These are phyloP conservation scores for Ibidorhyncha struthersii DNA, from an alignment of 2,113 vertebrate genomes.

Conservation along the genomic window DNA sequence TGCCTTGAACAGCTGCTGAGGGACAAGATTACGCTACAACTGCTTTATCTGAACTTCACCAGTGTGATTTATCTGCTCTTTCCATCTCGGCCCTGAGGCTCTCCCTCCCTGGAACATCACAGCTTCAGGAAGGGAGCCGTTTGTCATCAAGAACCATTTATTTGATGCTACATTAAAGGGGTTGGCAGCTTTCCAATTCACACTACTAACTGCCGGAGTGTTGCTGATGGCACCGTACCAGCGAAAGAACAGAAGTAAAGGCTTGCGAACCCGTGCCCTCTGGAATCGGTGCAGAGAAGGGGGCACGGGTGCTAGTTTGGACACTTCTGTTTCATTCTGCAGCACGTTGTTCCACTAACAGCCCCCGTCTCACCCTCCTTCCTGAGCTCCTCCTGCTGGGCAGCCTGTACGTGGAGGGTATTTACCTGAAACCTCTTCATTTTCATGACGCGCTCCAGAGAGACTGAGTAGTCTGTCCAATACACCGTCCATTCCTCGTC, in stretches of 20 bases:
- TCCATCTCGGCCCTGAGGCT: neutral
- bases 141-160: neutral
- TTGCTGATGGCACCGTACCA: neutral
- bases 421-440: slow-evolving; percentile 83
- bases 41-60: neutral
- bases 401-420: neutral
- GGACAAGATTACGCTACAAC: neutral
- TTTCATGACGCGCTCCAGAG: slow-evolving; percentile 75
- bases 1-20: neutral
- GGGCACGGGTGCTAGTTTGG: neutral
- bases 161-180: neutral
- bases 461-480: slow-evolving; percentile 76
- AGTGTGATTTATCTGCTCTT: neutral
- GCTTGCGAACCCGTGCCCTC: neutral
- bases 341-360: neutral
- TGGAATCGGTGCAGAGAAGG: neutral
- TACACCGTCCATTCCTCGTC: slow-evolving; percentile 75
- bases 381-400: neutral
- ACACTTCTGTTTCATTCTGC: neutral
- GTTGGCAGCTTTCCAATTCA: neutral
- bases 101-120: neutral
- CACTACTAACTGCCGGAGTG: neutral
- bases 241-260: neutral
- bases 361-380: neutral
- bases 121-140: neutral